Evolutionary conservation across 2,797 vertebrate genomes (phyloP).

Genomic region (Ptychadena robeensis): DNA sequence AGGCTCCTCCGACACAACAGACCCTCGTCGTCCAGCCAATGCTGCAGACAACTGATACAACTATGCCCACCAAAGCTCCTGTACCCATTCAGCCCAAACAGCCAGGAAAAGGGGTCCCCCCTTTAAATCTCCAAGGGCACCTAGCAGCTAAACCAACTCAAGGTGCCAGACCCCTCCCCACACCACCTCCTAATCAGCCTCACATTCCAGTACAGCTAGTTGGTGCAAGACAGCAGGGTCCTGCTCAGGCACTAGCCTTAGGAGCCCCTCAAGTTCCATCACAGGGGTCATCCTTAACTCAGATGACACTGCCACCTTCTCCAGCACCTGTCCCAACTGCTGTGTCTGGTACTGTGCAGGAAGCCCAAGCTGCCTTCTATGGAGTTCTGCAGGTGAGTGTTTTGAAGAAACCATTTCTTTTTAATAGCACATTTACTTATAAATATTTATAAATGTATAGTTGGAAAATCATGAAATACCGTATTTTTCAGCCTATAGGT

Average conservation of each 20-base stretch:
- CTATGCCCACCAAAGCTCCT: slow-evolving; percentile 78
- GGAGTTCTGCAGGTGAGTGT: slow-evolving; percentile 53
- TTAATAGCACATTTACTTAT: too few relatives aligned
- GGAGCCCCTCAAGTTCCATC: slow-evolving; percentile 72
- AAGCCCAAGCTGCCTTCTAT: slow-evolving; percentile 51
- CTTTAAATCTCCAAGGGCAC: slow-evolving; percentile 54
- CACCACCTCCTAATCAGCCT: slow-evolving; percentile 71
- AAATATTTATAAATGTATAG: too few relatives aligned
- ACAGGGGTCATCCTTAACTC: slow-evolving; percentile 71
- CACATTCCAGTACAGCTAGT: slow-evolving; percentile 95
- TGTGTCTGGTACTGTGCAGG: slow-evolving; percentile 38
- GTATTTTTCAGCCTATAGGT: too few relatives aligned
- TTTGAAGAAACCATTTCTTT: not conserved
- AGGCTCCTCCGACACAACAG: slow-evolving; percentile 76
- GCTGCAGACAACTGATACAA: slow-evolving; percentile 78
- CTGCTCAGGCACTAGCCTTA: slow-evolving; percentile 85
- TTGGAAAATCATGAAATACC: too few relatives aligned
- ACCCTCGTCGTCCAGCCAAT: slow-evolving; percentile 94
- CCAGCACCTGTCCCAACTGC: slow-evolving; percentile 38
- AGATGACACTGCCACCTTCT: slow-evolving; percentile 47
- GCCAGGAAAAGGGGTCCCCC: slow-evolving; percentile 69
- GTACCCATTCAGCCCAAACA: slow-evolving; percentile 92
- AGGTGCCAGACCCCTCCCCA: slow-evolving; percentile 70
- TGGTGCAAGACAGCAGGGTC: slow-evolving; percentile 87
- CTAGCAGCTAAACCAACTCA: slow-evolving; percentile 51